These are phyloP conservation scores for Coptodon bakossiorum DNA, from an alignment of 2,113 vertebrate genomes.

Conservation along the genomic window DNA sequence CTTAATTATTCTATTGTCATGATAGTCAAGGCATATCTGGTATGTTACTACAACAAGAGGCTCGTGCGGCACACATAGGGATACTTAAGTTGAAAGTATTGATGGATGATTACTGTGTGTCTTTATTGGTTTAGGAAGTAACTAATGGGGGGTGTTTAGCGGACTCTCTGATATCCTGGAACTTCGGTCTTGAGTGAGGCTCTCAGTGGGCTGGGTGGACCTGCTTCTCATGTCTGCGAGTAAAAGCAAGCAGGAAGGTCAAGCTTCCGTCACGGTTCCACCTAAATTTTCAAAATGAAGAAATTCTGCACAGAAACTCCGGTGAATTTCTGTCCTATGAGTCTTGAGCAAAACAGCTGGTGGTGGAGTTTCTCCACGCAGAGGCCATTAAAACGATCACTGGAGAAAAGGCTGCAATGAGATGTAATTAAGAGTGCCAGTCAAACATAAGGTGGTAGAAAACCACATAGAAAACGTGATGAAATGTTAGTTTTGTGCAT, in stretches of 20 bases:
- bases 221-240: neutral
- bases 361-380: neutral
- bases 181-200: neutral
- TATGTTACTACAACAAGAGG: neutral
- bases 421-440: neutral
- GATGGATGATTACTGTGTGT: neutral
- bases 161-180: neutral
- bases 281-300: neutral
- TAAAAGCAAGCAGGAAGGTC: neutral
- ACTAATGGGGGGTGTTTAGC: neutral
- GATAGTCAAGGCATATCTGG: neutral
- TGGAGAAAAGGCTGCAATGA: neutral
- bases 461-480: neutral
- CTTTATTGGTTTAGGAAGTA: neutral
- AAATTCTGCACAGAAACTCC: neutral
- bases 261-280: neutral
- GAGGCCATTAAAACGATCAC: neutral
- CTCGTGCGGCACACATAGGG: neutral
- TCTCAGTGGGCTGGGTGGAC: neutral
- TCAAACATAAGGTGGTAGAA: neutral
- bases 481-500: neutral
- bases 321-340: neutral
- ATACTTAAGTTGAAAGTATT: neutral
- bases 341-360: neutral
- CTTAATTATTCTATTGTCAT: conserved; percentile 38